Conservation (phyloP, 2,113 vertebrate species). For the Pteropus alecto region DNA sequence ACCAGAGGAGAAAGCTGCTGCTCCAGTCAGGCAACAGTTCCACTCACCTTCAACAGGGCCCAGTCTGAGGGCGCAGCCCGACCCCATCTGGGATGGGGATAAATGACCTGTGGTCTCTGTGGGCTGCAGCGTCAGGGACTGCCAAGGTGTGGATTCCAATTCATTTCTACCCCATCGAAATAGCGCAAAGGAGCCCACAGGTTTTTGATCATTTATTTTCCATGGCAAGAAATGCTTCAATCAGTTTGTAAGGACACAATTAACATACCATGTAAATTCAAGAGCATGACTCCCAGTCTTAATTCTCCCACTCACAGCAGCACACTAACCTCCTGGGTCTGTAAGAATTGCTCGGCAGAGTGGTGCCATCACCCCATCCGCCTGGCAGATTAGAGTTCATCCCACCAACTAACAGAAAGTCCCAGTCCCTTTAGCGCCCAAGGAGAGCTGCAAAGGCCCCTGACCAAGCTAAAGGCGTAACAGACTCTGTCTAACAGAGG, state of each 20-base stretch:
- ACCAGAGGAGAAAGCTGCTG: not conserved
- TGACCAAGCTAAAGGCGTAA: no score
- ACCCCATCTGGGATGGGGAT: not conserved
- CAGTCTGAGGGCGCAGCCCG: not conserved
- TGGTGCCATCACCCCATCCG: fast-evolving
- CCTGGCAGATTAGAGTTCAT: fast-evolving
- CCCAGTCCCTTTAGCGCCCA: not conserved
- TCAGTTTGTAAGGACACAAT: not conserved
- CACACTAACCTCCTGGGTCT: not conserved
- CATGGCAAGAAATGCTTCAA: not conserved
- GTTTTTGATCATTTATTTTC: not conserved
- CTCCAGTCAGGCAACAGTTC: not conserved
- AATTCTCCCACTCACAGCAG: not conserved
- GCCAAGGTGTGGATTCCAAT: constrained; percentile 24
- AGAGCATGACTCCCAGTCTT: not conserved
- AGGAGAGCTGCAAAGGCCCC: not conserved
- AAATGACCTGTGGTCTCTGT: not conserved
- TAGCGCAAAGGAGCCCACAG: not conserved
- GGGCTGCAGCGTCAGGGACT: not conserved
- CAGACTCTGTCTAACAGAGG: no score
- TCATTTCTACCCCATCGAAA: constrained; percentile 48
- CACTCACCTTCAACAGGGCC: not conserved
- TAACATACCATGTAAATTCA: not conserved
- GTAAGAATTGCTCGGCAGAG: not conserved
- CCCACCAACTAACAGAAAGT: not conserved